Percentiles rank a stretch among this genome's conserved stretches.
phyloP scores from a whole-genome alignment of 2,113 vertebrate species.

The Rhinoderma darwinii region DNA sequence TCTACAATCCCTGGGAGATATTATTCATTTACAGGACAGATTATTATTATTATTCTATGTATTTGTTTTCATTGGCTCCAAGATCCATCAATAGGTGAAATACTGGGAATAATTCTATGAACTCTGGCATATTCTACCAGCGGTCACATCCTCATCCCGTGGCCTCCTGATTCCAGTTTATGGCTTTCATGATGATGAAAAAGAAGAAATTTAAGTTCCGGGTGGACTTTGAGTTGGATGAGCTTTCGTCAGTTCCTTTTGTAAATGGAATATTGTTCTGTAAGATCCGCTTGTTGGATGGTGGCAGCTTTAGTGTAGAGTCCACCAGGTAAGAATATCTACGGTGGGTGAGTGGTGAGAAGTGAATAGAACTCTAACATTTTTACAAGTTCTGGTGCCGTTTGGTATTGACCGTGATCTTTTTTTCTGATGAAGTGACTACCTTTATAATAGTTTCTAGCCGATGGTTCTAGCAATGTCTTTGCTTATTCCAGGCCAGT shows the following conservation, averaged over 20 bases:
- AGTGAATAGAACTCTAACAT: no score
- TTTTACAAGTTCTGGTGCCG: no score
- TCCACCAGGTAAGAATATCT: conserved; percentile 81
- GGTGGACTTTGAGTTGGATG: conserved; percentile 89
- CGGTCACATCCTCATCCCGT: not conserved
- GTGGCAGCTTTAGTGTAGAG: conserved; percentile 85
- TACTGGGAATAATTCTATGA: not conserved
- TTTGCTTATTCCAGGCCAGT: no score
- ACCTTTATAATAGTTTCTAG: no score
- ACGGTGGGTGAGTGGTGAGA: not conserved
- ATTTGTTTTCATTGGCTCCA: no score
- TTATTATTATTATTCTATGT: no score
- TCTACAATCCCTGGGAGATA: not conserved
- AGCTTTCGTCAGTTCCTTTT: conserved; percentile 89
- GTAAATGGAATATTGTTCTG: conserved; percentile 94
- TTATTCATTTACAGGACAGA: not conserved
- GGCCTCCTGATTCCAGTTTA: conserved; percentile 64
- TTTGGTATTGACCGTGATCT: no score
- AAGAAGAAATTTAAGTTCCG: conserved; percentile 95
- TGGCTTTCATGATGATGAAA: conserved; percentile 88
- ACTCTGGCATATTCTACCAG: not conserved
- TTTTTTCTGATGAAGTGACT: no score
- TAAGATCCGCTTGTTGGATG: conserved; percentile 89
- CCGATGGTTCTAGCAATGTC: no score
- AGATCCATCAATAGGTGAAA: not conserved